Evolutionary conservation across 1,140 invertebrate genomes (phyloP).

Genomic region (Pteromalus puparum): DNA sequence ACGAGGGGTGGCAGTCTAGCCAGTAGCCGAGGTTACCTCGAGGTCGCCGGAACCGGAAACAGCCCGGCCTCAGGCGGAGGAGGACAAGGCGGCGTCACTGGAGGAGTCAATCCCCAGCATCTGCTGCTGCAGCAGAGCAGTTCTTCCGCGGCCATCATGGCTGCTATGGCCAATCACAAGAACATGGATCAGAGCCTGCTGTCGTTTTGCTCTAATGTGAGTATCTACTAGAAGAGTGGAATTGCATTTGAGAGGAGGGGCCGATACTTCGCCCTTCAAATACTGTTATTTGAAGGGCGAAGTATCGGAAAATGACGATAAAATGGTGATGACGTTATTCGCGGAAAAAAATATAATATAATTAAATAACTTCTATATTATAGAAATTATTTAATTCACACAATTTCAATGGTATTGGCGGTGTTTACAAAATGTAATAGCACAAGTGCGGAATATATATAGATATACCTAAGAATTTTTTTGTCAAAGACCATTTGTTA

Average conservation of each 20-base stretch:
- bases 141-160: not conserved
- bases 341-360: no score
- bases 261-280: no score
- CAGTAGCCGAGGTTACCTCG: constrained; percentile 65
- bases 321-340: no score
- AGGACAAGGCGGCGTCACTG: not conserved
- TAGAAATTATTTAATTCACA: no score
- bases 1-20: constrained; percentile 69
- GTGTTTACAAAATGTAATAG: no score
- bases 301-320: no score
- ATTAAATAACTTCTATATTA: no score
- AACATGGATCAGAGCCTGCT: constrained; percentile 69
- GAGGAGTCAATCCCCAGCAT: not conserved
- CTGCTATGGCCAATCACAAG: not conserved
- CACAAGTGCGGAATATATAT: no score
- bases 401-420: no score
- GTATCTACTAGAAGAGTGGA: constrained; percentile 32
- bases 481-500: no score
- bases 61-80: constrained; percentile 3
- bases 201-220: constrained; percentile 70
- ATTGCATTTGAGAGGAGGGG: not conserved
- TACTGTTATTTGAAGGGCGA: no score
- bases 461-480: no score
- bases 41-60: constrained; percentile 57
- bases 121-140: not conserved